Percentiles rank a stretch among this genome's conserved stretches.
phyloP scores from a whole-genome alignment of 2,797 vertebrate genomes.

The Mormyrus hasselquistii region DNA sequence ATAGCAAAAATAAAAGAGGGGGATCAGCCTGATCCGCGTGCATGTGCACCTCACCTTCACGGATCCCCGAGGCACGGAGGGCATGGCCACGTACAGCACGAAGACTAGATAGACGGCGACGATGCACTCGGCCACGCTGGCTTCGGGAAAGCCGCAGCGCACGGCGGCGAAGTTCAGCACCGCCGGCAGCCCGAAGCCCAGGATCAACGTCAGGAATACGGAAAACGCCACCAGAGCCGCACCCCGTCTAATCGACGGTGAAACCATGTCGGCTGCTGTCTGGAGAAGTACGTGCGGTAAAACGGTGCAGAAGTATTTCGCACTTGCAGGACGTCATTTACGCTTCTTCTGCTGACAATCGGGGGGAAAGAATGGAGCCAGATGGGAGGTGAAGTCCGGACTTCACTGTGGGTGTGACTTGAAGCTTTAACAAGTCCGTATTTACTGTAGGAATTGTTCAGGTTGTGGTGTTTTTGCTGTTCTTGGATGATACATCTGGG shows the following conservation, averaged over 20 bases:
- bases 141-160: constrained; percentile 55
- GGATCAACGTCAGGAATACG: constrained; percentile 49
- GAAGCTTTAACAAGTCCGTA: neutral
- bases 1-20: neutral
- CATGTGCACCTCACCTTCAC: constrained; percentile 57
- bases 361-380: neutral
- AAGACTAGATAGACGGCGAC: constrained; percentile 59
- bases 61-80: constrained; percentile 60
- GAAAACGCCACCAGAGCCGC: constrained; percentile 55
- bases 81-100: constrained; percentile 61
- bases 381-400: constrained; percentile 9
- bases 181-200: constrained; percentile 63
- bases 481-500: neutral
- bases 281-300: too few species aligned
- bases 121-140: constrained; percentile 63
- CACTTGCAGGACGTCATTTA: neutral
- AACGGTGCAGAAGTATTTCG: neutral
- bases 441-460: neutral
- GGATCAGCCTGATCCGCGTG: neutral
- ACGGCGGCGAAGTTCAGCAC: constrained; percentile 48
- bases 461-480: neutral
- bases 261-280: constrained; percentile 53
- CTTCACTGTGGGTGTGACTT: neutral
- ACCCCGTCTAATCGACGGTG: constrained; percentile 39
- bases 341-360: neutral